Base-by-base conservation (phyloP, 2,888 invertebrate genomes). In the Phyto melanocephala region DNA sequence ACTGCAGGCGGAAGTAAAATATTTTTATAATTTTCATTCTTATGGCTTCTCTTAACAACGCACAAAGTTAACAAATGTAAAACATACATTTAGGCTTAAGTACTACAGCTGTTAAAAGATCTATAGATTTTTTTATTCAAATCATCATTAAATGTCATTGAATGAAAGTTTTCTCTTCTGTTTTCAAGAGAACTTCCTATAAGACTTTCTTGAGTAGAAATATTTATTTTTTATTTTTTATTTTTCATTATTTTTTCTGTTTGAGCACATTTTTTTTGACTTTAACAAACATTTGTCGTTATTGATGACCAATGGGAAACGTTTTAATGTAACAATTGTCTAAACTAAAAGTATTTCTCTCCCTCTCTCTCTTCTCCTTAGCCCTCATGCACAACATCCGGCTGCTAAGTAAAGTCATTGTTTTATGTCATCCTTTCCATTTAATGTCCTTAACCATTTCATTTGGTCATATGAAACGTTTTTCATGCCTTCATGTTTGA, bases 241-340 rank as follows among this genome's bases (percentile, higher is more conserved):
- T 22, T 33, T 10, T 20, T 1, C n/a, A n/a, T n/a, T n/a, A n/a
- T n/a, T 11, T 45, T 11, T 33, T 37, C 52, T 50, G 58, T 1
- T 40, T 33, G 24, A 11, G 54, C 15, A 17, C 54, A 33, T 70
- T 33, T 5, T 35, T 56, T 75, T 33, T 24, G 60, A 80, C 52
- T 68, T 54, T 42, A 56, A 62, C 72, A 78, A 80, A 75, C 62
- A 60, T 70, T 77, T 77, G 67, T 70, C 72, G 72, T 77, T 80
- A 77, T 80, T 83, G 80, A 80, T 74, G 77, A 52, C 77, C 80
- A 80, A 83, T 65, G 77, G 72, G 79, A 79, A 79, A 65, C 65
- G 50, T 79, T 82, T 82, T 79, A 82, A 79, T 79, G 79, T 79
- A 42, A 58, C 78, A 81, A 74, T 75, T 76, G 79, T 79, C 79